phyloP scores from a whole-genome alignment of 1,140 invertebrate genomes.

The Adelges cooleyi region DNA sequence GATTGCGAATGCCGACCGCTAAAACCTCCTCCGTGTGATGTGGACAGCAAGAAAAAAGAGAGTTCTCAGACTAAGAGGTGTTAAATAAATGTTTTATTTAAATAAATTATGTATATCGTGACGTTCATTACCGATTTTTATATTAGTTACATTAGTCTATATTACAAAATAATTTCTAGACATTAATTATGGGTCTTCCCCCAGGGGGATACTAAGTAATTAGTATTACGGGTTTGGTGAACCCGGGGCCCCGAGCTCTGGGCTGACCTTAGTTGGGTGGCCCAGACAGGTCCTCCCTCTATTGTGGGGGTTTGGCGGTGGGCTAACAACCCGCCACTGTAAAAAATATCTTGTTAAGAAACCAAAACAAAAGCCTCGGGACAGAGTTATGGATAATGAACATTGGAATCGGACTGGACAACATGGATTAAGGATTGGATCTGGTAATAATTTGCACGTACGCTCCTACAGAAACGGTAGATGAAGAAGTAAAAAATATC shows the following conservation, averaged over 20 bases:
- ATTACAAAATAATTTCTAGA: too few relatives aligned
- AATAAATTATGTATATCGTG: too few relatives aligned
- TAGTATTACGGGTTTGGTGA: neutral
- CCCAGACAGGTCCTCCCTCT: neutral
- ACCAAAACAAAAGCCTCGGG: constrained; percentile 4
- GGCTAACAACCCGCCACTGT: neutral
- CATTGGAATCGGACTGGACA: neutral
- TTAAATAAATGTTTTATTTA: too few relatives aligned
- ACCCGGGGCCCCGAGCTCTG: neutral
- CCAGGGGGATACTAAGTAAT: neutral
- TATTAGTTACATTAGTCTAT: too few relatives aligned
- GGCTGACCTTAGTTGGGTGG: neutral
- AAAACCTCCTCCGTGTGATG: too few relatives aligned
- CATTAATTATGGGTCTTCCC: too few relatives aligned
- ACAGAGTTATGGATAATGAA: neutral
- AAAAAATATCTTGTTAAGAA: constrained; percentile 6
- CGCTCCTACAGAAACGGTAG: neutral
- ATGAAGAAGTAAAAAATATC: constrained; percentile 1
- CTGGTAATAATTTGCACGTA: neutral
- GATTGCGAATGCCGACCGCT: too few relatives aligned
- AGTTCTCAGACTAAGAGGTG: too few relatives aligned
- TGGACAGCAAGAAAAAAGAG: too few relatives aligned
- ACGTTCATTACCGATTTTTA: too few relatives aligned
- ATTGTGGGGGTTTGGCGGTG: neutral
- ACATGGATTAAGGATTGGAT: too few relatives aligned